Evolutionary conservation across 2,113 vertebrate genomes (phyloP), one percentile per base, ranked within the genome.

Genomic region (Macroglossus sobrinus): DNA sequence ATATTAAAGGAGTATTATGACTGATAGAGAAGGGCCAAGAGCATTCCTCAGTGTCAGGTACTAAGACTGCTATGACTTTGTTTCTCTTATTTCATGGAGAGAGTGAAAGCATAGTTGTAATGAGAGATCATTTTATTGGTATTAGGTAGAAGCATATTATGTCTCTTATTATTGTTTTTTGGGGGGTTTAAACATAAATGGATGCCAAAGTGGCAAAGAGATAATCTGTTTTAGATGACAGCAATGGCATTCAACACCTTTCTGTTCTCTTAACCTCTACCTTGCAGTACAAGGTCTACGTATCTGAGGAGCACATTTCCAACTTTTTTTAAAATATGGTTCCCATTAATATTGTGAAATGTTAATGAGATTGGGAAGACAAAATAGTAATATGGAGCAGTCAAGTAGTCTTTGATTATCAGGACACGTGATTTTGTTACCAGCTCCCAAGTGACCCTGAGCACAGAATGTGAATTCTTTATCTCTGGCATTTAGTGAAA

Each of bases 211-310:
- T 18, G 2, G 4, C 15, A 50, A 21, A 69, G 5, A 4, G 1
- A 0, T 33, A 12, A 1, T 30, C 43, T 45, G 14, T 81, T 18
- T 50, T 66, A 14, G 26, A 7, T 16, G 13, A 3, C 22, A n/a
- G 30, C 15, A 0, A 1, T 4, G 3, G 7, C 5, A 3, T 14
- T 96, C 11, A 12, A 2, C 0, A 11, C 38, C 3, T 4, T 10
- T 4, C 11, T 24, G 5, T 55, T 13, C 45, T 30, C 24, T n/a
- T 13, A 40, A 28, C 12, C 9, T 80, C 26, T 30, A 24, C 4
- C 12, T 18, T 50, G 7, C 2, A 61, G 10, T 14, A 7, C 30
- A 28, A 61, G 5, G 7, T 3, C 19, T 53, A 0, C 9, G 33
- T 38, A 3, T 57, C 71, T 63, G 13, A 85, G 38, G 85, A 40